A percentile compares a stretch with the other conserved stretches of the same genome.
These are phyloP conservation scores for mouse (Mus musculus) DNA, from an alignment of 2,113 vertebrate species.

Conservation along the genomic window GRCm39 chr4:139176501-139177000, in stretches of 20 bases:
- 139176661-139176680: background rate
- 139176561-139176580: background rate
- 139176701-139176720: background rate
- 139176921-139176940: background rate
- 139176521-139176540: background rate
- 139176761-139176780: background rate
- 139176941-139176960: background rate
- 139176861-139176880: background rate
- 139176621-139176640: background rate
- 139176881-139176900: no score
- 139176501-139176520: background rate
- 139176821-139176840: background rate
- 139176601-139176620: background rate
- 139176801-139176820: background rate
- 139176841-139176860: background rate
- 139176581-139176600: fast-evolving
- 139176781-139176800: background rate
- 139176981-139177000: background rate
- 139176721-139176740: background rate
- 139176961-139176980: background rate
- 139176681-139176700: background rate
- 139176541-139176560: background rate
- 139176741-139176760: background rate
- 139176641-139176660: background rate
- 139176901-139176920: background rate